phyloP scores from a whole-genome alignment of 2,797 vertebrate species.

The Eremophila alpestris region DNA sequence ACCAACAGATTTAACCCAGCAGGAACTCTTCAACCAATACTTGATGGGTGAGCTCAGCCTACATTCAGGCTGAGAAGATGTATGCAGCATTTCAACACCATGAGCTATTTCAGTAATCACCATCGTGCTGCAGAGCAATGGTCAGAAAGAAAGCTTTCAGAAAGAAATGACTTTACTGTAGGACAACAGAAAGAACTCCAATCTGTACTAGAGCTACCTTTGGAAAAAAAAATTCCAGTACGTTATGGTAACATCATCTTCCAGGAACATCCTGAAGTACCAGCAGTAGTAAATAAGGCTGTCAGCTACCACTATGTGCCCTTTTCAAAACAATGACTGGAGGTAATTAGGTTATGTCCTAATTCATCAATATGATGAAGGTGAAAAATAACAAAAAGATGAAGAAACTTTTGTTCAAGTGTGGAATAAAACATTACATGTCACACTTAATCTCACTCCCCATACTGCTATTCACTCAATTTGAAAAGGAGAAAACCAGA shows the following conservation, averaged over 20 bases:
- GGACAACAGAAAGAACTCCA: background rate
- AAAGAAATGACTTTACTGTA: background rate
- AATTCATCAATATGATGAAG: conserved; percentile 70
- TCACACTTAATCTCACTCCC: background rate
- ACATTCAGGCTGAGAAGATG: background rate
- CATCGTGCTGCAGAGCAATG: background rate
- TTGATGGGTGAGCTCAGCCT: background rate
- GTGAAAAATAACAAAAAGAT: conserved; percentile 39
- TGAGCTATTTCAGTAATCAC: background rate
- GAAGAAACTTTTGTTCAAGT: background rate
- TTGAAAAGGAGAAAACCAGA: background rate
- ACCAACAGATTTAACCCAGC: background rate
- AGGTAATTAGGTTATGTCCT: conserved; percentile 57
- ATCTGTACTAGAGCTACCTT: background rate
- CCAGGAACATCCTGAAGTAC: conserved; percentile 39
- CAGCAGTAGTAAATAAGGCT: conserved; percentile 34
- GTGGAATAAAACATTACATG: background rate
- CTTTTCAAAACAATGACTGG: conserved; percentile 28
- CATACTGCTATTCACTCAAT: background rate
- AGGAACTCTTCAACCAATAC: background rate
- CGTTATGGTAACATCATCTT: background rate
- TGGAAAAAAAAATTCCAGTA: conserved; percentile 8
- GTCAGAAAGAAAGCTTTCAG: background rate
- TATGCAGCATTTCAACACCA: background rate
- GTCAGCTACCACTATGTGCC: conserved; percentile 31